Evolutionary conservation across 2,113 vertebrate species (phyloP), one percentile per base, ranked within the genome.

Genomic region (Leucopsar rothschildi): DNA sequence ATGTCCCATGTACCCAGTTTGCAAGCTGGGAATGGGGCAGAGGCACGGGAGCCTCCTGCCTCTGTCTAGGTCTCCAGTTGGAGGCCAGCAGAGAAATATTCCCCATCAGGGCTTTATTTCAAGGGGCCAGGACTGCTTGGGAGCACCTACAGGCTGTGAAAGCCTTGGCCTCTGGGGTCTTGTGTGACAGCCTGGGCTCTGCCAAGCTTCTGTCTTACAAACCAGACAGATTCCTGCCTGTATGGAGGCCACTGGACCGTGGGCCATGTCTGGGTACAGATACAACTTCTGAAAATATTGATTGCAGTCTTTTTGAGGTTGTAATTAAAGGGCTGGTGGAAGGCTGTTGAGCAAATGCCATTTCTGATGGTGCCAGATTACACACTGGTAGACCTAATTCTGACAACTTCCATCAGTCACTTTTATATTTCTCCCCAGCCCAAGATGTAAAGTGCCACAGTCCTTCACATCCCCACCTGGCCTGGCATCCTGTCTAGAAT

Each of bases 1-100:
- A 47, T 0, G 0, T 60, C n/a, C 31, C 33, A 25, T 0, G 0
- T 12, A 44, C 19, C 45, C 10, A 11, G 24, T 52, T 14, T 56
- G 37, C 47, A 44, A 76, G 21, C 17, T 29, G 35, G 15, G 35
- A 29, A 31, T 0, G 2, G 11, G 25, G 22, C 14, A 66, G 29
- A 66, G 33, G 21, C 15, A 19, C 3, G 2, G 33, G 5, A 78
- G 6, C 18, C 27, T 40, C 11, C 33, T 55, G 23, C 18, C 11
- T 44, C 53, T 39, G 3, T 1, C 6, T 59, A 29, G 9, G 27
- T 90, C 68, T 75, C 56, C 47, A 53, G 9, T 2, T 47, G 27
- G 35, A 50, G 39, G 27, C 18, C 57, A 50, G 24, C 5, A 59
- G 22, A 76, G 53, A 60, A 85, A 60, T 0, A 1, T 7, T 13